Evolutionary conservation across 2,113 vertebrate genomes (phyloP).

Genomic region (Cavia aperea): DNA sequence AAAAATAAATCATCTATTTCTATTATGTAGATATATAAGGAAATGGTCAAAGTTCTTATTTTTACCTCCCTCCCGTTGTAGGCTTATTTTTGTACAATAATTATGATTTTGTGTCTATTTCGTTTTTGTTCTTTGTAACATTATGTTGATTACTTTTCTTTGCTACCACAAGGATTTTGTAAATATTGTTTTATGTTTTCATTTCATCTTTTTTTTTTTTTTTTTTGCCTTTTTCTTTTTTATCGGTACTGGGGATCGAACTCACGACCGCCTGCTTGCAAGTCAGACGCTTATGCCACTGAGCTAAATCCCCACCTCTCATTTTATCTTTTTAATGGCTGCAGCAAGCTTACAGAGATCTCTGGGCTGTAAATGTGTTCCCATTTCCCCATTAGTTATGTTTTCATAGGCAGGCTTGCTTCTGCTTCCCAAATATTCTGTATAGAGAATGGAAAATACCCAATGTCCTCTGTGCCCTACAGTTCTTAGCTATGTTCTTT

Average conservation of each 20-base stretch:
- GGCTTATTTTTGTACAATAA: background rate
- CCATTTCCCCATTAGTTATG: background rate
- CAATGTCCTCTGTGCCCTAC: background rate
- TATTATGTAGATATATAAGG: background rate
- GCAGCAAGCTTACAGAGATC: background rate
- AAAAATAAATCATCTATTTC: background rate
- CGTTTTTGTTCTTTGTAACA: background rate
- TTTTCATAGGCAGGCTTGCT: background rate
- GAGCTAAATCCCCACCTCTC: background rate
- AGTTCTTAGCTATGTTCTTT: background rate
- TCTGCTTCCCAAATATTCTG: background rate
- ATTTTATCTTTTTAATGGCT: background rate
- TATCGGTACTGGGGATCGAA: too few species aligned
- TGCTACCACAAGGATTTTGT: background rate
- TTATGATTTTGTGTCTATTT: background rate
- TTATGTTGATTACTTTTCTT: constrained; percentile 7
- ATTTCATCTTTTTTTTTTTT: background rate
- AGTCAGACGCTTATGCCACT: too few species aligned
- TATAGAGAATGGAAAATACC: too few species aligned
- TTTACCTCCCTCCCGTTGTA: background rate
- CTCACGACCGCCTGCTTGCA: too few species aligned
- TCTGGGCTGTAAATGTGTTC: background rate
- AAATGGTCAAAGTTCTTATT: background rate
- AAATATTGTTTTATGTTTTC: constrained; percentile 1
- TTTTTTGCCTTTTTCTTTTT: too few species aligned